Evolutionary conservation across 2,113 vertebrate genomes (phyloP), one percentile per base, ranked within the genome.

Genomic region (Rhinogobius similis): DNA sequence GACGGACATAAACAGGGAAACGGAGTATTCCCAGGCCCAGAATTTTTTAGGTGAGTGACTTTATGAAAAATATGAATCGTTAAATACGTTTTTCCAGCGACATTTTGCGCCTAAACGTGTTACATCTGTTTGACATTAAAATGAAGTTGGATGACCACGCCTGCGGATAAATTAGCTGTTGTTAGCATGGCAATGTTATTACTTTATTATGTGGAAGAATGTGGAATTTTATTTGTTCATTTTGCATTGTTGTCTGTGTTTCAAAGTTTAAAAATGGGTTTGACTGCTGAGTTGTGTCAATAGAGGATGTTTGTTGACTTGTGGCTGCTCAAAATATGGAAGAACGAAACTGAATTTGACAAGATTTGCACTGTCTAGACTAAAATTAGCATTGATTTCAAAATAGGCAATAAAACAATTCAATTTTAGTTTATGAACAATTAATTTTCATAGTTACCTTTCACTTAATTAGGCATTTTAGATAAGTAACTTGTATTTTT

Each of bases 111-210:
- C 1, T 32, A 32, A 59, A 16, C 32, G 32, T 29, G 23, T 29
- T 8, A 18, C 27, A 18, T 27, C 26, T 20, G 55, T 18, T 58
- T 0, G 0, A 20, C 55, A 58, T 27, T 18, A 58, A 10, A 32
- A 32, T 10, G 16, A 18, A 18, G 55, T 58, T 32, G 1, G 27
- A 16, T 32, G 55, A 6, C 24, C 53, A 9, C 53, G 53, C 53
- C 53, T 26, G 23, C 5, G 53, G 53, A 56, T 13, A 13, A 5
- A 29, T 16, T 27, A 56, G 53, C 23, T 16, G 53, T 27, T 56
- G 53, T 56, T 56, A 56, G 53, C 53, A 29, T 56, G 16, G 26
- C 53, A 29, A 14, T 56, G 24, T 56, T 27, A 56, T 56, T 27
- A 16, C 1, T 56, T 16, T 1, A n/a, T n/a, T n/a, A n/a, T n/a